Evolutionary conservation across 2,113 vertebrate species (phyloP).

Genomic region (Erythrocercus mccallii): DNA sequence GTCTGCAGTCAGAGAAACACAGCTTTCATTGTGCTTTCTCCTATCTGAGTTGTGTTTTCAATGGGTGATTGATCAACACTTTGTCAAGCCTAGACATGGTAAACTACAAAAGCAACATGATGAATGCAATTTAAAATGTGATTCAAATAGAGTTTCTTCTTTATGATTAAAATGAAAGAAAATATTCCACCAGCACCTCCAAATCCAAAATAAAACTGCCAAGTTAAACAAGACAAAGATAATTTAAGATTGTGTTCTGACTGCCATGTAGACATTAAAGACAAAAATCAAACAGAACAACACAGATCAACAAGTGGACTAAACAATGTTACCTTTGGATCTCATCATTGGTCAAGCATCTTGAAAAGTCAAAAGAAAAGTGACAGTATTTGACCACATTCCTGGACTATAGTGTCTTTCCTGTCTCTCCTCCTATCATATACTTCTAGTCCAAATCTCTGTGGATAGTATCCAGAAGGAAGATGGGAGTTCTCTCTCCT

Average conservation of each 20-base stretch:
- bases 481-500: background rate
- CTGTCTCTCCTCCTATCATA: background rate
- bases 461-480: background rate
- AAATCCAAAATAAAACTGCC: background rate
- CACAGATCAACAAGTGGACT: background rate
- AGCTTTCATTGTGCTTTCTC: background rate
- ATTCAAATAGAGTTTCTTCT: background rate
- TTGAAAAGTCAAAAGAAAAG: background rate
- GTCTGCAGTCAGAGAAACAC: background rate
- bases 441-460: background rate
- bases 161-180: background rate
- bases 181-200: background rate
- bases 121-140: background rate
- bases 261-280: background rate
- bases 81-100: background rate
- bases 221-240: background rate
- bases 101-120: background rate
- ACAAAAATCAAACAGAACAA: background rate
- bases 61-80: background rate
- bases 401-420: background rate
- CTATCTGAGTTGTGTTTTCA: background rate
- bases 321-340: background rate
- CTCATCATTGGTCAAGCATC: background rate
- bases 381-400: background rate
- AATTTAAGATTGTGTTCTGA: background rate